Conservation (phyloP, 2,797 vertebrate genomes). For the Circus cinereus region DNA sequence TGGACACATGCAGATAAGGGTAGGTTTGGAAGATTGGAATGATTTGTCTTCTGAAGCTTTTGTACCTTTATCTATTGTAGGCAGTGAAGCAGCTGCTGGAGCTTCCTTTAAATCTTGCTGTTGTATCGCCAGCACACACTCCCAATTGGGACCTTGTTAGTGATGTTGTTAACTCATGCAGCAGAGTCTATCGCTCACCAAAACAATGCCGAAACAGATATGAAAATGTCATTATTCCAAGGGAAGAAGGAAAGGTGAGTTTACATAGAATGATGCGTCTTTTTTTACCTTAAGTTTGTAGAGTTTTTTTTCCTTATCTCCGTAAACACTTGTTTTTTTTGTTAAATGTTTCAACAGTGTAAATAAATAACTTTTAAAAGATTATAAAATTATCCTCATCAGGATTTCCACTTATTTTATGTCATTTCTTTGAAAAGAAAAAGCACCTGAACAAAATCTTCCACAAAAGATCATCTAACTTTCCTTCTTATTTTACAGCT, state of each 20-base stretch:
- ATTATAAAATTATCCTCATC: conserved; percentile 52
- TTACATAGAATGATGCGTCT: not conserved
- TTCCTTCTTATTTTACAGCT: conserved; percentile 80
- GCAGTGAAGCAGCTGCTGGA: conserved; percentile 93
- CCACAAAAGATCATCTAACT: conserved; percentile 73
- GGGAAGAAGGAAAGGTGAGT: conserved; percentile 93
- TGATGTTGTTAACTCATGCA: conserved; percentile 93
- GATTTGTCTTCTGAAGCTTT: not conserved
- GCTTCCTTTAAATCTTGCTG: conserved; percentile 88
- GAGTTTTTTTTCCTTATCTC: conserved; percentile 37
- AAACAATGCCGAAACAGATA: conserved; percentile 93
- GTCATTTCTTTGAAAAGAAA: conserved; percentile 69
- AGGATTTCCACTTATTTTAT: conserved; percentile 67
- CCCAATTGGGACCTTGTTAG: conserved; percentile 96
- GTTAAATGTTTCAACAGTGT: conserved; percentile 57
- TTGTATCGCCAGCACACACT: conserved; percentile 92
- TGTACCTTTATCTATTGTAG: conserved; percentile 60
- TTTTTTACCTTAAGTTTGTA: conserved; percentile 32
- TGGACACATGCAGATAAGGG: not conserved
- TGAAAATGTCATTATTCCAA: conserved; percentile 91
- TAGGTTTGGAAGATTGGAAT: not conserved
- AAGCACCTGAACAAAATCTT: conserved; percentile 70
- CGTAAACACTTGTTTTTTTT: conserved; percentile 37
- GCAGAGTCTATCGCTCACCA: conserved; percentile 92
- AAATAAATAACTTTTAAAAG: conserved; percentile 51